Evolutionary conservation across 2,797 vertebrate genomes (phyloP).

Genomic region (Zonotrichia albicollis): DNA sequence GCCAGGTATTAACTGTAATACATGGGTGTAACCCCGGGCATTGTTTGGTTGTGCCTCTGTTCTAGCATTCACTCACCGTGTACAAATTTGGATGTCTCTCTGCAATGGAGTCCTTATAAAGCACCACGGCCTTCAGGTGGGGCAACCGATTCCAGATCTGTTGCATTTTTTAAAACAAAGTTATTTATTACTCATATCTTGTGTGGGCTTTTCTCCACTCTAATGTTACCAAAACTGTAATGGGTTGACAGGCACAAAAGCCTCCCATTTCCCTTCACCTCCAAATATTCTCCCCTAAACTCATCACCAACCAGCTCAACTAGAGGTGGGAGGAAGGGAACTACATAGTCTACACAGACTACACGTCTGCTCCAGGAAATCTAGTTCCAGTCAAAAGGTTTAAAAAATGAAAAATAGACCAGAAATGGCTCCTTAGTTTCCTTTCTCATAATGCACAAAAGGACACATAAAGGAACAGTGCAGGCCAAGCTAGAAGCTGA

Average conservation of each 20-base stretch:
- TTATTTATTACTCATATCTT: background rate
- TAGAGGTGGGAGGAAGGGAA: background rate
- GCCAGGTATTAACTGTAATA: background rate
- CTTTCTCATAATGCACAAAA: background rate
- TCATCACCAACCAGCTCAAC: background rate
- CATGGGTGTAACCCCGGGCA: background rate
- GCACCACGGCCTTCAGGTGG: constrained; percentile 86
- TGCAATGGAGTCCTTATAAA: constrained; percentile 75
- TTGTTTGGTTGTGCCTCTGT: background rate
- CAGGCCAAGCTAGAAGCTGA: background rate
- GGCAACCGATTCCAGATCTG: constrained; percentile 83
- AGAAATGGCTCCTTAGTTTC: background rate
- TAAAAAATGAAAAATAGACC: background rate
- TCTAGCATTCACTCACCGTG: constrained; percentile 70
- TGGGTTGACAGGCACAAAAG: background rate
- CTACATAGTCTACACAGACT: background rate
- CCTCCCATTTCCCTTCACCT: background rate
- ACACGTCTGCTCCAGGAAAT: background rate
- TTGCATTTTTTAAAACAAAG: background rate
- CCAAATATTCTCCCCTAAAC: background rate
- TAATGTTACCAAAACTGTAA: background rate
- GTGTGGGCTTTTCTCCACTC: background rate
- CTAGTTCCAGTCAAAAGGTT: background rate
- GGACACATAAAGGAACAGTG: background rate
- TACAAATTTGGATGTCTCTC: constrained; percentile 77